Evolutionary conservation across 2,888 invertebrate genomes (phyloP).

Genomic region (Xanthia icteritia): DNA sequence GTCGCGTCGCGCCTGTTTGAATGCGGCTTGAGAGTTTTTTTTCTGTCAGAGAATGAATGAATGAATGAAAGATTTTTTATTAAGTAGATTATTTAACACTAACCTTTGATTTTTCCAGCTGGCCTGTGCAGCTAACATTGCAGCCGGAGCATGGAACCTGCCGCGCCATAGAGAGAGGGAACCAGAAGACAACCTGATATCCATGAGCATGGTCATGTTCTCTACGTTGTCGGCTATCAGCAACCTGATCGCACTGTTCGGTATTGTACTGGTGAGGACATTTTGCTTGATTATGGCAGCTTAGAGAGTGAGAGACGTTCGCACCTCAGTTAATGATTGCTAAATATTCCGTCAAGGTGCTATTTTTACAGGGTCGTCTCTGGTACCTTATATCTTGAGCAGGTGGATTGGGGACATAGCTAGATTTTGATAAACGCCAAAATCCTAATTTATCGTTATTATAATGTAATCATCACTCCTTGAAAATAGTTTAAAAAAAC

Average conservation of each 20-base stretch:
- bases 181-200: slow-evolving; percentile 86
- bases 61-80: too few species aligned
- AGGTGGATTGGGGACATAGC: too few species aligned
- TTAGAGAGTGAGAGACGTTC: background rate
- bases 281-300: background rate
- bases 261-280: slow-evolving; percentile 78
- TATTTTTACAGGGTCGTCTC: background rate
- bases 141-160: slow-evolving; percentile 81
- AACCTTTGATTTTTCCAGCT: slow-evolving; percentile 72
- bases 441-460: background rate
- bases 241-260: slow-evolving; percentile 79
- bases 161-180: slow-evolving; percentile 75
- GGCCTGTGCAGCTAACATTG: slow-evolving; percentile 79
- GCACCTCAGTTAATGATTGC: background rate
- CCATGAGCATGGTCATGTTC: slow-evolving; percentile 87
- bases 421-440: background rate
- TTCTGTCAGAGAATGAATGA: too few species aligned
- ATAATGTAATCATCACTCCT: background rate
- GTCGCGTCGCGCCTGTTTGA: too few species aligned
- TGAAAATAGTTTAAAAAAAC: background rate
- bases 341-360: background rate
- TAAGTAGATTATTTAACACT: background rate
- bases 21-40: too few species aligned
- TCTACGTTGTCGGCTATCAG: slow-evolving; percentile 82
- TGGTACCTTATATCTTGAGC: background rate